phyloP scores from a whole-genome alignment of 2,797 vertebrate genomes.

The Sebastes taczanowskii region DNA sequence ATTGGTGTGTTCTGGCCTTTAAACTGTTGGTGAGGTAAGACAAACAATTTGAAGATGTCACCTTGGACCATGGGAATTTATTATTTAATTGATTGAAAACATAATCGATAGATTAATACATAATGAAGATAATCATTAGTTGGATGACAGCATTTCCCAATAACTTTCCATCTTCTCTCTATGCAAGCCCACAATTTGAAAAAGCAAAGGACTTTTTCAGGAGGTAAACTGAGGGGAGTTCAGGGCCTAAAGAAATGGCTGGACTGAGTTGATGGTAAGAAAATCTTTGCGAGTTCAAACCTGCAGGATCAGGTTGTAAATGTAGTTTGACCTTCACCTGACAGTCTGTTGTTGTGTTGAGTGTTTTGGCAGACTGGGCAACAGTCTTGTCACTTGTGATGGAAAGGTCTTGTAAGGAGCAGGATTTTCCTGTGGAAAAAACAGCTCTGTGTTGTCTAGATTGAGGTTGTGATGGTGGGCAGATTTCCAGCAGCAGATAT shows the following conservation, averaged over 20 bases:
- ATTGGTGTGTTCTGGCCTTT: not conserved
- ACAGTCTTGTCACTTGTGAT: slow-evolving; percentile 29
- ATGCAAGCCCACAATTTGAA: not conserved
- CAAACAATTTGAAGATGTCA: not conserved
- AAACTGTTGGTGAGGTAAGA: not conserved
- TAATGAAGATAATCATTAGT: not conserved
- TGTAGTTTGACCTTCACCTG: slow-evolving; percentile 7
- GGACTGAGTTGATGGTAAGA: not conserved
- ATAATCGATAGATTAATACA: not conserved
- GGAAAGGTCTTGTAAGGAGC: slow-evolving; percentile 19
- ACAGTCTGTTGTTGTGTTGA: slow-evolving; percentile 1
- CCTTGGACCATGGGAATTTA: not conserved
- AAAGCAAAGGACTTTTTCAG: not conserved
- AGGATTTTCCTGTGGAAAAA: not conserved
- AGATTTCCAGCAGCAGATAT: slow-evolving; percentile 35
- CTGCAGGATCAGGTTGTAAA: not conserved
- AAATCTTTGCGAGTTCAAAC: not conserved
- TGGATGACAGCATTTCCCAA: not conserved
- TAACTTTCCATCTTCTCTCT: not conserved
- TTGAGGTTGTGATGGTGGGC: slow-evolving; percentile 13
- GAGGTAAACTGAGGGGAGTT: not conserved
- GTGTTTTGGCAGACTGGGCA: not conserved
- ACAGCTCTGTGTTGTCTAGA: slow-evolving; percentile 10
- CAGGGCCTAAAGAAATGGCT: not conserved
- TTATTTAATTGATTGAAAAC: not conserved